A percentile compares a stretch with the other conserved stretches of the same genome.
Conservation (phyloP, 30 jellyfish, hydroid and myxozoan genomes). For the Cassiopea andromeda region DNA sequence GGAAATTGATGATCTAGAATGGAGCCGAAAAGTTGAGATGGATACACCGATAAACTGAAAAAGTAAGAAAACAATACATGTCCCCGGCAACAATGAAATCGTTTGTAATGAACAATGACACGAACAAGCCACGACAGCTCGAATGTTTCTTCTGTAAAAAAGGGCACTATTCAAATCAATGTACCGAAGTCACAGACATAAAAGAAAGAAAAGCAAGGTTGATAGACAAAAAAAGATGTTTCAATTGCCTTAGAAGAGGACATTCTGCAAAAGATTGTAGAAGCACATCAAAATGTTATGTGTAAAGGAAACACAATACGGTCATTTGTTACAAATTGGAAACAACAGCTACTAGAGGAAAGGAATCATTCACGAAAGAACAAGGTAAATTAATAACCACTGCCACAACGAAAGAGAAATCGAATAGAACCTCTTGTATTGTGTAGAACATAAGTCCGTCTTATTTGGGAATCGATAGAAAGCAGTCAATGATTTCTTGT, state of each 20-base stretch:
- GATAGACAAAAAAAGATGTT: slow-evolving; percentile 27
- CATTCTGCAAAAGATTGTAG: background rate
- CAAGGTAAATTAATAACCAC: too few species aligned
- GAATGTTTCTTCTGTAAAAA: slow-evolving; percentile 23
- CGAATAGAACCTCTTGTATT: too few species aligned
- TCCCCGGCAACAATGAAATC: slow-evolving; percentile 40
- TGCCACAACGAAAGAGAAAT: too few species aligned
- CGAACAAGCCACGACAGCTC: background rate
- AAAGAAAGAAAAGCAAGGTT: background rate
- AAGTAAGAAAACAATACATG: background rate
- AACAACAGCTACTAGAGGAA: background rate
- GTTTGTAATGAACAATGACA: slow-evolving; percentile 25
- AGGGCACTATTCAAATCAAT: background rate
- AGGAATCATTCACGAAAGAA: background rate
- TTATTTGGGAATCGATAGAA: too few species aligned
- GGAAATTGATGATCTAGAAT: slow-evolving; percentile 36
- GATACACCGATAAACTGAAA: background rate
- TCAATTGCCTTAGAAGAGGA: slow-evolving; percentile 31
- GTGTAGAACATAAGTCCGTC: too few species aligned
- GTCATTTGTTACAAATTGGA: too few species aligned
- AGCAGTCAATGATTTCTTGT: too few species aligned
- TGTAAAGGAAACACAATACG: slow-evolving; percentile 44
- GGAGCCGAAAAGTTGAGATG: background rate
- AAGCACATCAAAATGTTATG: slow-evolving; percentile 24
- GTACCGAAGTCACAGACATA: slow-evolving; percentile 10